Evolutionary conservation across 2,113 vertebrate genomes (phyloP).

Genomic region (Ptilorrhoa leucosticta): DNA sequence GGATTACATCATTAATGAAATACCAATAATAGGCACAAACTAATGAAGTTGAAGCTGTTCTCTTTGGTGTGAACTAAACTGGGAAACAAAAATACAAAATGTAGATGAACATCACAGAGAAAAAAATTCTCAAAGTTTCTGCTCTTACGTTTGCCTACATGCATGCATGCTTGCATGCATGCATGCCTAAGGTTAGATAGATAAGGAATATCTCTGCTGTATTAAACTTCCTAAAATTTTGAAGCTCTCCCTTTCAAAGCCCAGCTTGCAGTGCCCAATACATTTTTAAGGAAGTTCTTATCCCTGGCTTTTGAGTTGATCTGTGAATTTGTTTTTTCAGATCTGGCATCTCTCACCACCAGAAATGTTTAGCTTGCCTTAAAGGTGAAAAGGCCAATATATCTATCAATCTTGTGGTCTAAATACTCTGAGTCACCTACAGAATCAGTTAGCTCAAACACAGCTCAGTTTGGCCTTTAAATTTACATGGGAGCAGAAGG

Average conservation of each 20-base stretch:
- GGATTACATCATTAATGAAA: background rate
- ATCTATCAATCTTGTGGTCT: background rate
- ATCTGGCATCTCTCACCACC: background rate
- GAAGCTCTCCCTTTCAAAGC: background rate
- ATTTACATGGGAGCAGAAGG: background rate
- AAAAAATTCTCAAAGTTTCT: background rate
- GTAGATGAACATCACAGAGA: background rate
- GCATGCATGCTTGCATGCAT: too few relatives aligned
- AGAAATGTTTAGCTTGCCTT: background rate
- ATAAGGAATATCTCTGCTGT: background rate
- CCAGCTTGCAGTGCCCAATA: background rate
- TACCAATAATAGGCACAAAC: background rate
- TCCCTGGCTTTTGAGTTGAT: background rate
- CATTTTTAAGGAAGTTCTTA: background rate
- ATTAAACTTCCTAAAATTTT: background rate
- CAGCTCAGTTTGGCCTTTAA: background rate
- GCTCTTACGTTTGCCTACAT: background rate
- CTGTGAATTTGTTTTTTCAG: background rate
- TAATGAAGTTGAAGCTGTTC: background rate
- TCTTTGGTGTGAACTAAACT: background rate
- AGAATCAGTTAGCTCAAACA: background rate
- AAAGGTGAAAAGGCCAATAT: background rate
- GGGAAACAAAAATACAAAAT: background rate
- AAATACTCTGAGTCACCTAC: conserved; percentile 2
- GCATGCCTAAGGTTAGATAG: background rate